Evolutionary conservation across 2,888 invertebrate genomes (phyloP), one percentile per base, ranked within the genome.

Genomic region (Drosophila borealis): DNA sequence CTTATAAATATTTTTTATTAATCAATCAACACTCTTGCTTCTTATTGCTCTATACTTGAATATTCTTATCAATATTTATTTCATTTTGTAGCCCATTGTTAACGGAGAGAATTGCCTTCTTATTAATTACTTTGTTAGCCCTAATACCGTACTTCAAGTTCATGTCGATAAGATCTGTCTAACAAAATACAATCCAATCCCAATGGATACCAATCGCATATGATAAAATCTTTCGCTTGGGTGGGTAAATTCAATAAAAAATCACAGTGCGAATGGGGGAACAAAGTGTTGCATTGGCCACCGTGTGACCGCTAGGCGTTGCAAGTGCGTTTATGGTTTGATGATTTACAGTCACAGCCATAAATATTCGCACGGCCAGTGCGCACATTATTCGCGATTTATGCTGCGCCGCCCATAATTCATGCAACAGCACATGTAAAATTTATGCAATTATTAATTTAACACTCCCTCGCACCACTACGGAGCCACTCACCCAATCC

Each of bases 381-480:
- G 88, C 89, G 81, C 88, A 89, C 88, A 89, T 90, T 89, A 91
- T 89, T 82, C 81, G 89, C 91, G 88, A 90, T 90, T 90, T 91
- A 90, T 90, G 91, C 91, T 81, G 84, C 80, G 86, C 78, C 79
- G 80, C 67, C 79, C 80, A 90, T 91, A 90, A 90, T 87, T 91
- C 91, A 91, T 89, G 84, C 91, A 85, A 89, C 91, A 91, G 88
- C 92, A 91, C 91, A 92, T 90, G 90, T 88, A 90, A 92, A 84
- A 92, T 91, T 92, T 92, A 91, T 92, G 92, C 90, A 92, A 91
- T 92, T 92, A 92, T 89, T 91, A 91, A 90, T 92, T 92, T 91
- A 88, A 91, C 90, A 89, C 89, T 87, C 89, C 87, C 76, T 78
- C 83, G 57, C 42, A 21, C 34, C 46, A 37, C 49, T 19, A 29